A percentile compares a stretch with the other conserved stretches of the same genome.
phyloP scores from a whole-genome alignment of 2,888 invertebrate species.

The Drosophila greeni region DNA sequence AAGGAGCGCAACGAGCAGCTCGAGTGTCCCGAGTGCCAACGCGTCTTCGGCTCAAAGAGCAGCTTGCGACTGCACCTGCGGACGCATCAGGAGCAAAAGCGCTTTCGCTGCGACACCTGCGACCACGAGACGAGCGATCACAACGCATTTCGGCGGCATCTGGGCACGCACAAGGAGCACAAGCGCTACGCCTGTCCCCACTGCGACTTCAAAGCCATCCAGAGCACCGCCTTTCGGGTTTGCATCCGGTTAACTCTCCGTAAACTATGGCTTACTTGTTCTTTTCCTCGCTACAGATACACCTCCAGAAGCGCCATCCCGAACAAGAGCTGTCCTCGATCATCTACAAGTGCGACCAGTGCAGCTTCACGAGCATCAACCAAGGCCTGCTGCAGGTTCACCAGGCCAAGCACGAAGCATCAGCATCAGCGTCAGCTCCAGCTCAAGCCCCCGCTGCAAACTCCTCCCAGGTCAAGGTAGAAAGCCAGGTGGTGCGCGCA shows the following conservation, averaged over 20 bases:
- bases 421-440: background rate
- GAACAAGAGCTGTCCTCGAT: constrained; percentile 81
- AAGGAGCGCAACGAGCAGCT: constrained; percentile 79
- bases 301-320: constrained; percentile 89
- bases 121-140: constrained; percentile 87
- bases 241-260: background rate
- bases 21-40: constrained; percentile 79
- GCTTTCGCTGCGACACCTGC: constrained; percentile 87
- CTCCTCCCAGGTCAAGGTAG: constrained; percentile 75
- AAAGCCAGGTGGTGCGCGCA: constrained; percentile 71
- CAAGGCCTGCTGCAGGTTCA: constrained; percentile 75
- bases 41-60: constrained; percentile 78
- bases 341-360: constrained; percentile 78
- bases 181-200: constrained; percentile 88
- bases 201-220: constrained; percentile 89
- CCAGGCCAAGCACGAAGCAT: constrained; percentile 72
- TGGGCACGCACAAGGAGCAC: constrained; percentile 85
- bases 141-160: constrained; percentile 89
- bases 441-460: constrained; percentile 1
- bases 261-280: background rate
- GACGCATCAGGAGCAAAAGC: constrained; percentile 71
- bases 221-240: constrained; percentile 86
- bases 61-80: constrained; percentile 81
- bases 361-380: constrained; percentile 77
- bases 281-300: constrained; percentile 78